Evolutionary conservation across 2,113 vertebrate species (phyloP).

Genomic region (Lanius ludovicianus): DNA sequence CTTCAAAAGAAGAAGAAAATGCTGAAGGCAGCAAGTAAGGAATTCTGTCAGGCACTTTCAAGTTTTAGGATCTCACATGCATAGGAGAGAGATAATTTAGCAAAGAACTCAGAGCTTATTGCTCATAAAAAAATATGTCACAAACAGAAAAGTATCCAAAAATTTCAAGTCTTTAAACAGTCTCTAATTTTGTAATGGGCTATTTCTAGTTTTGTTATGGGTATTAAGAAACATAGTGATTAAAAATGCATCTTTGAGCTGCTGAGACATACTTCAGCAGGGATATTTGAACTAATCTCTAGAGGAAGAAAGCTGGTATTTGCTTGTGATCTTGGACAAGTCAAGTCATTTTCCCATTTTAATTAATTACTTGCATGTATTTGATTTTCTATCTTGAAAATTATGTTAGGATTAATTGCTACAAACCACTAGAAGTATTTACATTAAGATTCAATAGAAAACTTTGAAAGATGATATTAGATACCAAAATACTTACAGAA

Average conservation of each 20-base stretch:
- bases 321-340: background rate
- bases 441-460: background rate
- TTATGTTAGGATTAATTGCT: background rate
- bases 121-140: background rate
- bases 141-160: background rate
- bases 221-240: background rate
- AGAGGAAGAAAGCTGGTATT: background rate
- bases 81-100: background rate
- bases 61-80: background rate
- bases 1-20: constrained; percentile 1
- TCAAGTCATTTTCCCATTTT: background rate
- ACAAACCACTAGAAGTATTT: background rate
- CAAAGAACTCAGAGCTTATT: background rate
- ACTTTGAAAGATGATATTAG: background rate
- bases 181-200: background rate
- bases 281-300: background rate
- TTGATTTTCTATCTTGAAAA: background rate
- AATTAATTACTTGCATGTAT: background rate
- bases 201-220: background rate
- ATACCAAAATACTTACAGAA: background rate
- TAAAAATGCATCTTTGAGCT: background rate
- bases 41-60: background rate
- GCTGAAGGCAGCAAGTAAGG: constrained; percentile 22
- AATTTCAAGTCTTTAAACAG: background rate
- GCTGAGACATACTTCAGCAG: background rate